Base-by-base conservation (phyloP, 2,888 invertebrate genomes). In the Leucoptera coffeella region DNA sequence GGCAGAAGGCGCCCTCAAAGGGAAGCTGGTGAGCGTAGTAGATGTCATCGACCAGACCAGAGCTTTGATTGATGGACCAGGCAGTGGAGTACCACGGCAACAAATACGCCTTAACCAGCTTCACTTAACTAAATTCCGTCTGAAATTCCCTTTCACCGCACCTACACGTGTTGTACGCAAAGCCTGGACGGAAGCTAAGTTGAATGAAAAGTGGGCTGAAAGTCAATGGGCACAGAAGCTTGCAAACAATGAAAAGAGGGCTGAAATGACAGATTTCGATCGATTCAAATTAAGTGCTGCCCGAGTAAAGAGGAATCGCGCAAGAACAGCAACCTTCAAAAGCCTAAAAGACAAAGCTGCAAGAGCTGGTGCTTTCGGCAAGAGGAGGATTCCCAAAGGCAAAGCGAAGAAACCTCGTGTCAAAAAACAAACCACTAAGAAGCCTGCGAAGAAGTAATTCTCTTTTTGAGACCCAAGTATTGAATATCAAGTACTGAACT, bases 41-140 rank as follows among this genome's bases (percentile, higher is more conserved):
- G 94, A 99, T 60, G 81, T 97, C 44, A 91, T 99, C 47, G 95
- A 99, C 60, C 95, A 96, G 74, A 97, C 93, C 50, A 83, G 93
- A 67, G 83, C 91, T 43, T 77, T 97, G 43, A 78, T 96, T 36
- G 96, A 97, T 75, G 96, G 96, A 28, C 96, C 96, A 35, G 74
- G 80, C 47, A 80, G 85, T 38, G 85, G 84, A 38, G 89, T 96
- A 15, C 75, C 82, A 13, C 78, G 96, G 37, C 77, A 78, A 58
- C 76, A 76, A 45, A 80, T 93, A 53, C 84, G 92, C 52, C 76
- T 96, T 32, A 93, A 85, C 53, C 85, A 92, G 47, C 73, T 97
- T 28, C 92, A 96, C 50, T 74, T 97, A 40, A 99, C 97, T 2
- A 94, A 92, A 54, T 90, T 92, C 62, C 78, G 83, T 32, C 67